Base-by-base conservation (phyloP, 2,797 vertebrate species). In the Catamblyrhynchus diadema region DNA sequence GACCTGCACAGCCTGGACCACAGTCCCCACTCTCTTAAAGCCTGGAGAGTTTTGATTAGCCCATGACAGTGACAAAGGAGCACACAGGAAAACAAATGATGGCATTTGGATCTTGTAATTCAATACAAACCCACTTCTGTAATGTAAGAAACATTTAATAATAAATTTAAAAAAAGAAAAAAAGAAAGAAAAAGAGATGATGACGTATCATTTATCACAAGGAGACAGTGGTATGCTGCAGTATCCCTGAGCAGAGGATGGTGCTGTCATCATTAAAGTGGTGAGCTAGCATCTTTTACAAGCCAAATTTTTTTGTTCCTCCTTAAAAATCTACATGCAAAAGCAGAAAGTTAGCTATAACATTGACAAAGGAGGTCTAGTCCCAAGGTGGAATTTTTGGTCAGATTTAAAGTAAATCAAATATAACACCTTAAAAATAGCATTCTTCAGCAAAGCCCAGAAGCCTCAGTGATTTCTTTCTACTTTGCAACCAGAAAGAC, bases 381-480 rank as follows among this genome's bases (percentile, higher is more conserved):
- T 90, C 77, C 66, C 75, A 60, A 47, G 42, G 47, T 72, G 41
- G 65, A 81, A 50, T 9, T 91, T 86, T 81, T 83, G 84, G 84
- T 91, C 61, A 91, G 69, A 51, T 91, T 83, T 90, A 51, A 95
- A 92, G 81, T 90, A 96, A 94, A 97, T 91, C 61, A 87, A 87
- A 89, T 83, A 61, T 45, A 87, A 94, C 87, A 88, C 91, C 84
- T 93, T 93, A 93, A 94, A 96, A 93, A 96, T 65, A 94, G 81
- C 69, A 87, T 47, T 59, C 45, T 81, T 93, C 59, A 60, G 82
- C 61, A 96, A 87, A 94, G 79, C 59, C 32, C 37, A 59, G 81
- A 92, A 95, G 71, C 32, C 39, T 92, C 65, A 59, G 44, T 83
- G 57, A 72, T 91, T 95, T 87, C 85, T 84, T 92, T 86, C 81